Percentiles rank a stretch among this genome's conserved stretches.
phyloP scores from a whole-genome alignment of 2,113 vertebrate genomes.

The Hippolais icterina region DNA sequence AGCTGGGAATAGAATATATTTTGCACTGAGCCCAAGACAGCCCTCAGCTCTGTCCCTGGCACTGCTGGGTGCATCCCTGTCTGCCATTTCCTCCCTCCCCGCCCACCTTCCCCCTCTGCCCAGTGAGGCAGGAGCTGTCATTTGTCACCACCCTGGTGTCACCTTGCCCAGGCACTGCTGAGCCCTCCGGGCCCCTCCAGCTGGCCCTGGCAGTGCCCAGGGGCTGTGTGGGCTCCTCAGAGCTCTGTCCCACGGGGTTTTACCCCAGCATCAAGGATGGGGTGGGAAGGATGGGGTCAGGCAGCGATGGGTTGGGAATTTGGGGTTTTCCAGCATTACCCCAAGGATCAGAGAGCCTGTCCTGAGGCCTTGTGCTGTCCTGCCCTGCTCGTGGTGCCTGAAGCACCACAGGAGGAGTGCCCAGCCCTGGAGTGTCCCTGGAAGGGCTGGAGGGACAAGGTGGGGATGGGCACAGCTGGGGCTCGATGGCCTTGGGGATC shows the following conservation, averaged over 20 bases:
- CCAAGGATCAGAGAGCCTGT: not conserved
- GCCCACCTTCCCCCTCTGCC: not conserved
- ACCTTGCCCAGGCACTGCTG: not conserved
- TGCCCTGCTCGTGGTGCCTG: not conserved
- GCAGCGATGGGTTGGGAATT: not conserved
- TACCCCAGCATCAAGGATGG: too few species aligned
- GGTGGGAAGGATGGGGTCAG: fast-evolving
- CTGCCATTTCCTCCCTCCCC: not conserved
- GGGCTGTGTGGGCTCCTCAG: not conserved
- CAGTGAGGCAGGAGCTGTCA: fast-evolving
- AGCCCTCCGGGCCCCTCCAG: not conserved
- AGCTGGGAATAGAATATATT: too few species aligned
- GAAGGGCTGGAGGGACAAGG: not conserved
- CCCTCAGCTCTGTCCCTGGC: too few species aligned
- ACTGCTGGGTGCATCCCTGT: not conserved
- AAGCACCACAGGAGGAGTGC: not conserved
- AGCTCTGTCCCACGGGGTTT: fast-evolving
- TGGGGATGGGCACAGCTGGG: fast-evolving
- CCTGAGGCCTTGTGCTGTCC: not conserved
- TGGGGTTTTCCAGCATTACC: not conserved
- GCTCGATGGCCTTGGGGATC: fast-evolving
- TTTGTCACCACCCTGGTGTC: not conserved
- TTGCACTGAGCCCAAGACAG: too few species aligned
- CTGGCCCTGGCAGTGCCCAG: not conserved
- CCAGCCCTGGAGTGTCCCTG: not conserved